These are phyloP conservation scores for Clarias magur DNA, from an alignment of 2,113 vertebrate genomes.

Conservation along the genomic window DNA sequence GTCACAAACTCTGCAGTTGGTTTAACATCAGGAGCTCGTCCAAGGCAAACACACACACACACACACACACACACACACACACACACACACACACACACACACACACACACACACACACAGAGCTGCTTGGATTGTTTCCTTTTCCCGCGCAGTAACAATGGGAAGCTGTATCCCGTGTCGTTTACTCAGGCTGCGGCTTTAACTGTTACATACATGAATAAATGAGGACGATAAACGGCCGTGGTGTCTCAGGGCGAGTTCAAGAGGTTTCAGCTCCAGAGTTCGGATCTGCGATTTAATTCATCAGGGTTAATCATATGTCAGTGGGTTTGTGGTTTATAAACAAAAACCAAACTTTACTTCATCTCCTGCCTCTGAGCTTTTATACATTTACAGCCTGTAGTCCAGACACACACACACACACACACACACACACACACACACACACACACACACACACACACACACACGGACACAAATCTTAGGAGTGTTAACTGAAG, in stretches of 20 bases:
- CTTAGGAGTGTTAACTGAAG: not conserved
- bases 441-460: too few relatives aligned
- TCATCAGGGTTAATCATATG: not conserved
- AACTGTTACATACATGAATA: not conserved
- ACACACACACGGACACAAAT: too few relatives aligned
- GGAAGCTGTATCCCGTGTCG: not conserved
- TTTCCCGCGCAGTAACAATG: not conserved
- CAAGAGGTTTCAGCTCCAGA: not conserved
- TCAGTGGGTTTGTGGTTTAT: not conserved
- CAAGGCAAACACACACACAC: slow-evolving; percentile 9
- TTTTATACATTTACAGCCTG: not conserved
- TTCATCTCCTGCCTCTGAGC: not conserved
- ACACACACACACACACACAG: not conserved
- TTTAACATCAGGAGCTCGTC: slow-evolving; percentile 2
- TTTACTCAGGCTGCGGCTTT: not conserved
- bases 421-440: too few relatives aligned
- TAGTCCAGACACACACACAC: not conserved
- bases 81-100: not conserved
- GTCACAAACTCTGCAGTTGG: slow-evolving; percentile 9
- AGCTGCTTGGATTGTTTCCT: not conserved
- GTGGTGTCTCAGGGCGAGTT: not conserved
- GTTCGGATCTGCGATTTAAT: not conserved
- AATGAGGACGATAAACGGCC: not conserved
- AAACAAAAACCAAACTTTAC: not conserved
- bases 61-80: not conserved